These are phyloP conservation scores for Chauna torquata DNA, from an alignment of 2,113 vertebrate species.

Conservation along the genomic window DNA sequence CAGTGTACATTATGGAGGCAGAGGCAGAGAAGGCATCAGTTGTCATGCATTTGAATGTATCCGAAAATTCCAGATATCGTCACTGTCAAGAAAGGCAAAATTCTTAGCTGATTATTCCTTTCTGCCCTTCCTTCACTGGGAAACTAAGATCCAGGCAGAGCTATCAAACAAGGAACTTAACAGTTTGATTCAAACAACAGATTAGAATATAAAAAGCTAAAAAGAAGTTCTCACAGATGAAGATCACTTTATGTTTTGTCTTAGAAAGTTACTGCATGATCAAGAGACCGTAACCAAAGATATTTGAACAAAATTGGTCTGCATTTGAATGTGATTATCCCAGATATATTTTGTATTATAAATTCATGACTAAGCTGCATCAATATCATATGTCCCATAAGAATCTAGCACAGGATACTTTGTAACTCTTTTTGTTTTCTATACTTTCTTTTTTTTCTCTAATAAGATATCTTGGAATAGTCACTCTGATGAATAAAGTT, in stretches of 20 bases:
- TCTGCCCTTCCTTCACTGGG: neutral
- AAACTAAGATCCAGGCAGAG: neutral
- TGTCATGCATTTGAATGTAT: neutral
- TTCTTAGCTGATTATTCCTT: neutral
- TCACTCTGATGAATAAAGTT: neutral
- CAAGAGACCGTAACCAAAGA: slow-evolving; percentile 68
- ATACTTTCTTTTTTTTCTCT: neutral
- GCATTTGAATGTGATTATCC: slow-evolving; percentile 25
- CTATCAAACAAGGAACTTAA: neutral
- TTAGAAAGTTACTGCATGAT: slow-evolving; percentile 38
- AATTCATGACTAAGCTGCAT: neutral
- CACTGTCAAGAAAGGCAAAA: neutral
- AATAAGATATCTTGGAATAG: neutral
- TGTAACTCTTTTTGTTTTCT: neutral
- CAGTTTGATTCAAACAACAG: neutral
- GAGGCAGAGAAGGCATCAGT: neutral
- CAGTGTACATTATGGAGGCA: neutral
- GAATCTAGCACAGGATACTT: slow-evolving; percentile 43
- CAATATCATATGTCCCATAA: neutral
- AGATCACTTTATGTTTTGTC: slow-evolving; percentile 22
- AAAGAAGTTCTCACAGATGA: slow-evolving; percentile 17
- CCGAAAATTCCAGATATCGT: neutral
- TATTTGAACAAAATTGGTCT: slow-evolving; percentile 48
- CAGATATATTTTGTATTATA: slow-evolving; percentile 19
- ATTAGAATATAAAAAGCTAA: neutral